Evolutionary conservation across 2,888 invertebrate species (phyloP), one percentile per base, ranked within the genome.

Genomic region (Siphlonurus alternatus): DNA sequence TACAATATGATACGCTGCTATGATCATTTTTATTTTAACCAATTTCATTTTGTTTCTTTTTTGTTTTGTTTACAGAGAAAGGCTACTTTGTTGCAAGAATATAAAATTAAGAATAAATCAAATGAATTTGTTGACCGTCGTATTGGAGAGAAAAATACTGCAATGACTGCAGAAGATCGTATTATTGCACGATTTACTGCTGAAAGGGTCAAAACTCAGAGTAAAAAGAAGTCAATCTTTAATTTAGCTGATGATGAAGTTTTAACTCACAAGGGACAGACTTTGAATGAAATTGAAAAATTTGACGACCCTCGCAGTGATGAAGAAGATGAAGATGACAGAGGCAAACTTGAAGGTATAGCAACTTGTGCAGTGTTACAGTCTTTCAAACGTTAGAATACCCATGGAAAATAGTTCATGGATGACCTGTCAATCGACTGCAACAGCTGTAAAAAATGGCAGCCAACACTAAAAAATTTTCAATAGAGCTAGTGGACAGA

Each of bases 191-290:
- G 96, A 66, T 93, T 89, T 73, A 83, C 92, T 0, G 86, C 88
- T 0, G 90, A 93, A 71, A 81, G 88, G 68, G 79, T 84, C 18
- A 83, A 82, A 10, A n/a, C n/a, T n/a, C n/a, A n/a, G n/a, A 51
- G 19, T 61, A 64, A 67, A 2, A 65, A 83, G 73, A 80, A 84
- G 72, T 84, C 83, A 68, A 86, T 90, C 68, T 95, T 86, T 70
- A 93, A 92, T 74, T 76, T 95, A 60, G 92, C 90, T 63, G 93
- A 93, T 71, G 91, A 93, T 70, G 93, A 93, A 71, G 78, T 89
- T 25, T 77, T 98, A 62, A 98, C 96, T 0, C 97, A 98, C 73
- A 85, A 85, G 73, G 97, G 96, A 0, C 89, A 93, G 76, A 86
- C 92, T 0, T 76, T 98, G 19, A 88, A 87, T 70, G 91, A 93